Evolutionary conservation across 1,140 invertebrate species (phyloP).

Genomic region (Goniozus legneri): DNA sequence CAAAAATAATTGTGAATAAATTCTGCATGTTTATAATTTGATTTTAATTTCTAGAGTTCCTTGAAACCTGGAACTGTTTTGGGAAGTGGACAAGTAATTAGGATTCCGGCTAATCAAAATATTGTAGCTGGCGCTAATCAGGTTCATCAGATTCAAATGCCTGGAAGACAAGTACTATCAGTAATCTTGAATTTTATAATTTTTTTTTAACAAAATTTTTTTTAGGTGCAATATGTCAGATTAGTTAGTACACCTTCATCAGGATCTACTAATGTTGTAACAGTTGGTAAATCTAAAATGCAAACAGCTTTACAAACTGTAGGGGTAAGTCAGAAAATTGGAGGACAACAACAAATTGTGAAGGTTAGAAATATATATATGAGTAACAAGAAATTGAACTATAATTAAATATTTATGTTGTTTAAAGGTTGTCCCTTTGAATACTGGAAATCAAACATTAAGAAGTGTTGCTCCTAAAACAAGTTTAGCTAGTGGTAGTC

Average conservation of each 20-base stretch:
- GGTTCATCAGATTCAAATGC: constrained; percentile 69
- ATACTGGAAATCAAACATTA: constrained; percentile 41
- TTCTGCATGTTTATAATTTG: constrained; percentile 9
- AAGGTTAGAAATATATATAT: too few species aligned
- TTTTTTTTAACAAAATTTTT: constrained; percentile 7
- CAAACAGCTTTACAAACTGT: constrained; percentile 42
- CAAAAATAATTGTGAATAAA: constrained; percentile 32
- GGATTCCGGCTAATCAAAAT: constrained; percentile 58
- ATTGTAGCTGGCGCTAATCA: constrained; percentile 53
- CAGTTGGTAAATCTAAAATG: constrained; percentile 47
- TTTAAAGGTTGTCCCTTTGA: constrained; percentile 42
- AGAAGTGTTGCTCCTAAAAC: constrained; percentile 51
- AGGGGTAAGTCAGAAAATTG: constrained; percentile 44
- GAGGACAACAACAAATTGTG: constrained; percentile 44
- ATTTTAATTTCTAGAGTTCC: constrained; percentile 38
- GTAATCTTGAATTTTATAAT: constrained; percentile 14
- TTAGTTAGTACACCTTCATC: constrained; percentile 59
- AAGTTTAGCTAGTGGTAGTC: constrained; percentile 31
- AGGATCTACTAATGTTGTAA: constrained; percentile 45
- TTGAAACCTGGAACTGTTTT: constrained; percentile 47
- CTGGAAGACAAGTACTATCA: constrained; percentile 61
- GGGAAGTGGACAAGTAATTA: constrained; percentile 60
- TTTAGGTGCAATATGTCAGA: constrained; percentile 68
- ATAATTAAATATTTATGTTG: too few species aligned
- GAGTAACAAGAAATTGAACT: too few species aligned